phyloP scores from a whole-genome alignment of 2,888 invertebrate genomes.

The Dasypogon diadema region DNA sequence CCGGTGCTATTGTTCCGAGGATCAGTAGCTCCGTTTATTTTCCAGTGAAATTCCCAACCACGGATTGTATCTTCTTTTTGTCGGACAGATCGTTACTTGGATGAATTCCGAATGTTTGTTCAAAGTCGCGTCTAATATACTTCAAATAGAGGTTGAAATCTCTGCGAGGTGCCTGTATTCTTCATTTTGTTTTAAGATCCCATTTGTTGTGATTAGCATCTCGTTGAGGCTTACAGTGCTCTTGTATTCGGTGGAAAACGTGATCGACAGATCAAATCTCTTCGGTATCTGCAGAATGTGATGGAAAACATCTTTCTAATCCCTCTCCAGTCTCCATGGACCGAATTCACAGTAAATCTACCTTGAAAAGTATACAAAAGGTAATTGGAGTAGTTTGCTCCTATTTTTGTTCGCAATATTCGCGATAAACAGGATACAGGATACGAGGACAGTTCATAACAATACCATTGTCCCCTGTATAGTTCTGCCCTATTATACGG shows the following conservation, averaged over 20 bases:
- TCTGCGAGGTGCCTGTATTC: not conserved
- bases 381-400: conserved; percentile 8
- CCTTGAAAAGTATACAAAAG: not conserved
- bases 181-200: not conserved
- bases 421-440: conserved; percentile 2
- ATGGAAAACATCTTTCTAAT: conserved; percentile 2
- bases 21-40: conserved; percentile 16
- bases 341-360: not conserved
- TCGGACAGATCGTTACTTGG: not conserved
- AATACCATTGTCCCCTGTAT: not conserved
- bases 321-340: conserved; percentile 39
- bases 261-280: not conserved
- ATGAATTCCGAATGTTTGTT: conserved; percentile 23
- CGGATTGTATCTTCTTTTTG: not conserved
- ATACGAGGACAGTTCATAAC: not conserved
- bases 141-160: conserved; percentile 54
- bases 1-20: not conserved
- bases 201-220: not conserved
- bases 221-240: not conserved
- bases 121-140: conserved; percentile 53
- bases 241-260: not conserved
- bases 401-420: not conserved
- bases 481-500: not conserved
- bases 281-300: not conserved
- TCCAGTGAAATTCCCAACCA: not conserved